Conservation (phyloP, 2,888 invertebrate species). For the Strigamia crassipes region DNA sequence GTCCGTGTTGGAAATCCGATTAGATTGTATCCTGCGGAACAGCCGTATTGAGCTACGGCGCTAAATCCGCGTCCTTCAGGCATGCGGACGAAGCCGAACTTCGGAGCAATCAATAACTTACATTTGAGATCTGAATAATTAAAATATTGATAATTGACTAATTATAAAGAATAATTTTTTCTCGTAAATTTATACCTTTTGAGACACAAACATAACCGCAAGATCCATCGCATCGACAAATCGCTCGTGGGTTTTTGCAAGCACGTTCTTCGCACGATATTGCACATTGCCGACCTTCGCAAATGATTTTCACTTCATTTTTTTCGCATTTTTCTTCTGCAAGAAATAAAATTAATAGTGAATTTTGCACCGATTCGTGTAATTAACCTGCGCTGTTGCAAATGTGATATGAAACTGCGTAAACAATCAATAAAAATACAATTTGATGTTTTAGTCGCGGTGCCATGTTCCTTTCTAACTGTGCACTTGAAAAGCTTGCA, state of each 20-base stretch:
- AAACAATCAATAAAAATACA: too few relatives aligned
- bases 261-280: background rate
- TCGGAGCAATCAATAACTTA: background rate
- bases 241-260: background rate
- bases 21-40: background rate
- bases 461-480: too few relatives aligned
- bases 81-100: background rate
- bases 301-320: background rate
- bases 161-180: too few relatives aligned
- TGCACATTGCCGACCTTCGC: background rate
- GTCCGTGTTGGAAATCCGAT: background rate
- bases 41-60: background rate
- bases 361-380: too few relatives aligned
- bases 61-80: background rate
- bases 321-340: background rate
- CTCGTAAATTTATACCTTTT: background rate
- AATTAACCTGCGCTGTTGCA: too few relatives aligned
- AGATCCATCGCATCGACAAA: background rate
- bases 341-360: too few relatives aligned
- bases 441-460: too few relatives aligned
- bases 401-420: too few relatives aligned
- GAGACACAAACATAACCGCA: background rate
- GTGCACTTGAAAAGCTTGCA: too few relatives aligned
- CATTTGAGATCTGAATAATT: background rate
- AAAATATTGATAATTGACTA: background rate